Base-by-base conservation (phyloP, 2,113 vertebrate genomes). In the Aythya baeri region DNA sequence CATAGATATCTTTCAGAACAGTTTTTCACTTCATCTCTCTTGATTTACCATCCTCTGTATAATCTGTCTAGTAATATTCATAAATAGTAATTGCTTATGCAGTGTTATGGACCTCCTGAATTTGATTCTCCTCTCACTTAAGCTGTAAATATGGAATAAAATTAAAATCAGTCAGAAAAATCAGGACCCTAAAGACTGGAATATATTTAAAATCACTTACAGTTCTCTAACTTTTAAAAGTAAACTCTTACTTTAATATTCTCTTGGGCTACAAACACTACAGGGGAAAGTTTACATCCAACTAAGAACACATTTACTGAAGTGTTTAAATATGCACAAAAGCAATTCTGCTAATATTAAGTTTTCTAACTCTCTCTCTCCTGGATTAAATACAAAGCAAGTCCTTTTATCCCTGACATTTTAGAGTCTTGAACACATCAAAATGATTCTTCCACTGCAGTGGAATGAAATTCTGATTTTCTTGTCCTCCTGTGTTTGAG, bases 121-220 rank as follows among this genome's bases (percentile, higher is more conserved):
- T 96, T 89, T 93, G 66, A 96, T 96, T 96, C 74, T 96, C 92
- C 82, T 96, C 91, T 95, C 96, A 95, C 71, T 95, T 87, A 92
- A 94, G 91, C 70, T 95, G 91, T 96, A 95, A 96, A 96, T 94
- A 96, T 79, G 77, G 88, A 91, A 95, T 93, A 84, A 94, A 96
- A 94, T 95, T 91, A 88, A 88, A 86, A 74, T 13, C 36, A 94
- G 66, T 58, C 38, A 72, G 88, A 95, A 96, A 97, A 91, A 94
- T 54, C 54, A 94, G 77, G 83, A 66, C 96, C 77, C 94, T 83
- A 70, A 96, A 96, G 96, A 96, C 86, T 54, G 29, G 66, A 91
- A 91, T 94, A 79, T 80, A 87, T 50, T 59, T 85, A 88, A 94
- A 94, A 94, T 52, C 91, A 92, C 67, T 92, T 89, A 88, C 22